A percentile compares a stretch with the other conserved stretches of the same genome.
These are phyloP conservation scores for Micrasema longulum DNA, from an alignment of 1,140 invertebrate species.

Conservation along the genomic window DNA sequence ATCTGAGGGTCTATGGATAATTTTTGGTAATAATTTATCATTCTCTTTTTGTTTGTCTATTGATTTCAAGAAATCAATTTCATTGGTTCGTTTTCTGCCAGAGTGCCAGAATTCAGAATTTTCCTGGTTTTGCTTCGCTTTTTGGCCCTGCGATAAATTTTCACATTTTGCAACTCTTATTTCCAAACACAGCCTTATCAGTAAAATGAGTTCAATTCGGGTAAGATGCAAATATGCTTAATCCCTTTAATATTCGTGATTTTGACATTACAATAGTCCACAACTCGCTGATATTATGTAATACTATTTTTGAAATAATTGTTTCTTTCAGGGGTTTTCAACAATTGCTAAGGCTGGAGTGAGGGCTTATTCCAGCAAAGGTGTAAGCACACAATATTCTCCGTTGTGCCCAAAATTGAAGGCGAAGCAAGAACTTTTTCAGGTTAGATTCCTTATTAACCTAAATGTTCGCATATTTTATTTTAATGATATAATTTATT, in stretches of 20 bases:
- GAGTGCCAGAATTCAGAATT: too few relatives aligned
- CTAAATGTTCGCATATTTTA: too few relatives aligned
- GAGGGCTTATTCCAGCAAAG: constrained; percentile 10
- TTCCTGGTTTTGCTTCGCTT: too few relatives aligned
- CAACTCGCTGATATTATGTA: not conserved
- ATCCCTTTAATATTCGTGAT: not conserved
- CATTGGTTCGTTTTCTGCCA: too few relatives aligned
- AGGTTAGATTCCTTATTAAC: constrained; percentile 55
- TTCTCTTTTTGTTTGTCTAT: too few relatives aligned
- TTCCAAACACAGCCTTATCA: not conserved
- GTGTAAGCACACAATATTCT: constrained; percentile 20
- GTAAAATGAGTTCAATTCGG: constrained; percentile 7
- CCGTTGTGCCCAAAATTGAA: constrained; percentile 56
- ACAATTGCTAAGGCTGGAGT: constrained; percentile 16
- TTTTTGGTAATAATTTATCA: too few relatives aligned
- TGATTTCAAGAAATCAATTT: too few relatives aligned
- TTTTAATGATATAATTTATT: too few relatives aligned
- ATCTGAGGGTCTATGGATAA: too few relatives aligned
- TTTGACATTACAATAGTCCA: not conserved
- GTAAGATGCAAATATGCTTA: not conserved
- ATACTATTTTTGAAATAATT: constrained; percentile 1
- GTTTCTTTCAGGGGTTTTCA: constrained; percentile 20
- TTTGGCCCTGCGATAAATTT: too few relatives aligned
- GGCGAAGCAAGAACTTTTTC: constrained; percentile 64
- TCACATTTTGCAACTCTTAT: too few relatives aligned